Percentiles rank a stretch among this genome's conserved stretches.
Evolutionary conservation across 2,888 invertebrate species (phyloP).

Genomic region (Drosophila pegasa): DNA sequence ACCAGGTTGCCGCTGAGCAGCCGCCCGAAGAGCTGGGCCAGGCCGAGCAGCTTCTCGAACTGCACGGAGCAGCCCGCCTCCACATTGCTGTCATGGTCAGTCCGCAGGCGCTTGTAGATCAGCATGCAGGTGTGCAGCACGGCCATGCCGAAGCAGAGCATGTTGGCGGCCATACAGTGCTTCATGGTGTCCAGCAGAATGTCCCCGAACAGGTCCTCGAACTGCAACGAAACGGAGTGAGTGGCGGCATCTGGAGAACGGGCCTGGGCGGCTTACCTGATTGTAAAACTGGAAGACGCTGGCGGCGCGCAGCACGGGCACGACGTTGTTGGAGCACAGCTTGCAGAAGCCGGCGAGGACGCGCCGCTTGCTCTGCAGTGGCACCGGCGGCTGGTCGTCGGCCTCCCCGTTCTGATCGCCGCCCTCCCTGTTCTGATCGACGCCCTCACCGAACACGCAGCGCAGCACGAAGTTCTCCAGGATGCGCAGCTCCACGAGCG

Average conservation of each 20-base stretch:
- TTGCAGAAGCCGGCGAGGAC: conserved; percentile 1
- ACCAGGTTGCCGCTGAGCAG: neutral
- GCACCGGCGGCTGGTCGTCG: too few relatives aligned
- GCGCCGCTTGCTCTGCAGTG: neutral
- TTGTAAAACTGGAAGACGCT: neutral
- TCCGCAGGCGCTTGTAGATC: neutral
- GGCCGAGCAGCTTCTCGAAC: neutral
- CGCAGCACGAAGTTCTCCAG: neutral
- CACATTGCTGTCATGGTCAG: neutral
- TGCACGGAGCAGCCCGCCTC: neutral
- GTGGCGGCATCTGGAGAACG: too few relatives aligned
- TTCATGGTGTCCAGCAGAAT: neutral
- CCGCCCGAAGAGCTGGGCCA: neutral
- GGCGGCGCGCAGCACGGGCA: neutral
- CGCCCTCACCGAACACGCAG: neutral
- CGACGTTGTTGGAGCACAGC: neutral
- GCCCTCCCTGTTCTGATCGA: too few relatives aligned
- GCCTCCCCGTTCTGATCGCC: too few relatives aligned
- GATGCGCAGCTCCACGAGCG: neutral
- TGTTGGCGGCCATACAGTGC: neutral
- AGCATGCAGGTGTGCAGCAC: neutral
- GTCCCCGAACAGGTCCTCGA: neutral
- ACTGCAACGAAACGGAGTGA: neutral
- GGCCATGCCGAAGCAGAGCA: neutral
- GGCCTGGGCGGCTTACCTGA: too few relatives aligned